These are phyloP conservation scores for Microcebus ravelobensis DNA, from an alignment of 2,113 vertebrate genomes.

Conservation along the genomic window DNA sequence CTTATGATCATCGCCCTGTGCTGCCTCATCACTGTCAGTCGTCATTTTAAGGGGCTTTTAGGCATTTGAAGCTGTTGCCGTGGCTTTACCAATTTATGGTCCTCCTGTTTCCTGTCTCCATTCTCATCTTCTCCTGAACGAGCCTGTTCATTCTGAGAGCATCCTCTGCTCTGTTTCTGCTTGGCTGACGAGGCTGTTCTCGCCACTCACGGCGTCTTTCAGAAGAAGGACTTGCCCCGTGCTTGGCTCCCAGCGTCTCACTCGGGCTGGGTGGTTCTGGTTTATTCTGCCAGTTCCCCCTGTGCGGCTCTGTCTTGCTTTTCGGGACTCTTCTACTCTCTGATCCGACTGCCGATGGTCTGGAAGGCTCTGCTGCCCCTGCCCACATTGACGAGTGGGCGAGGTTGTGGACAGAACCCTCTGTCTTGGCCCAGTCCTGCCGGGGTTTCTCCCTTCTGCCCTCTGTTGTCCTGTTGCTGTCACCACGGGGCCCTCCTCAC, in stretches of 20 bases:
- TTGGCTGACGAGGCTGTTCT: not conserved
- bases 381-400: not conserved
- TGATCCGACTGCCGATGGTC: not conserved
- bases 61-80: no score
- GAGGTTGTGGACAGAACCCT: no score
- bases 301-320: not conserved
- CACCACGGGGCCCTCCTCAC: not conserved
- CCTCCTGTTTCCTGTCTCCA: not conserved
- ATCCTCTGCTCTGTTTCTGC: not conserved
- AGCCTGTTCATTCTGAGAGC: not conserved
- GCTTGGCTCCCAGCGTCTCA: not conserved
- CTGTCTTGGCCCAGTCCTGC: not conserved
- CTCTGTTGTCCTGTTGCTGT: not conserved
- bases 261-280: no score
- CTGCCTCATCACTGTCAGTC: accelerated
- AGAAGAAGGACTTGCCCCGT: accelerated
- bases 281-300: not conserved
- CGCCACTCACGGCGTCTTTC: accelerated
- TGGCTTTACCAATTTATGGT: accelerated
- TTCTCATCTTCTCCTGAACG: not conserved
- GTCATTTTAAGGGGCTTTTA: not conserved
- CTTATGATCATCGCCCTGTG: accelerated
- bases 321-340: not conserved
- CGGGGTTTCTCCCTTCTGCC: not conserved
- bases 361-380: not conserved